A percentile compares a stretch with the other conserved stretches of the same genome.
Conservation (phyloP, 1,140 invertebrate genomes). For the Ridgeia piscesae region DNA sequence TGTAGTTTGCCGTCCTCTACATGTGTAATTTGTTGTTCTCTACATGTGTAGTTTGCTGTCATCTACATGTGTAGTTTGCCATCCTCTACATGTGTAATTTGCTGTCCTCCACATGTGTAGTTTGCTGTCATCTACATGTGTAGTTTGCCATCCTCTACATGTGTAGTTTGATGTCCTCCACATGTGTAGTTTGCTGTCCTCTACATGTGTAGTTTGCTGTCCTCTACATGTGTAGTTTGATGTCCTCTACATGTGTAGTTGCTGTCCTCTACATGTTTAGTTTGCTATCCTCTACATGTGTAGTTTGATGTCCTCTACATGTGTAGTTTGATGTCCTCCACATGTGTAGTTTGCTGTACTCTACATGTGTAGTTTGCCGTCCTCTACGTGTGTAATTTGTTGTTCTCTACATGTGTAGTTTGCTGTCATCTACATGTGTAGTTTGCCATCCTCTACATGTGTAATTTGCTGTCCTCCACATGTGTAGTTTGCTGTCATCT, state of each 20-base stretch:
- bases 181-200: not conserved
- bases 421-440: not conserved
- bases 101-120: not conserved
- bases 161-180: not conserved
- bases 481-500: no score
- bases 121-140: no score
- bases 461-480: not conserved
- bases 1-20: not conserved
- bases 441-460: no score
- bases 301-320: no score
- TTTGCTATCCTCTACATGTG: not conserved
- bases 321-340: not conserved
- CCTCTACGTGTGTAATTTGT: not conserved
- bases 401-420: no score
- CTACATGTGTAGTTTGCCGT: not conserved
- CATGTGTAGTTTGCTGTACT: no score
- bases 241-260: not conserved
- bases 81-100: no score
- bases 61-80: not conserved
- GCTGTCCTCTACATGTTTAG: no score
- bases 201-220: not conserved
- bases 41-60: not conserved
- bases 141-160: not conserved
- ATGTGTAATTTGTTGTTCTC: no score
- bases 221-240: no score